A percentile compares a stretch with the other conserved stretches of the same genome.
phyloP scores from a whole-genome alignment of 2,113 vertebrate species.

The Columba livia region DNA sequence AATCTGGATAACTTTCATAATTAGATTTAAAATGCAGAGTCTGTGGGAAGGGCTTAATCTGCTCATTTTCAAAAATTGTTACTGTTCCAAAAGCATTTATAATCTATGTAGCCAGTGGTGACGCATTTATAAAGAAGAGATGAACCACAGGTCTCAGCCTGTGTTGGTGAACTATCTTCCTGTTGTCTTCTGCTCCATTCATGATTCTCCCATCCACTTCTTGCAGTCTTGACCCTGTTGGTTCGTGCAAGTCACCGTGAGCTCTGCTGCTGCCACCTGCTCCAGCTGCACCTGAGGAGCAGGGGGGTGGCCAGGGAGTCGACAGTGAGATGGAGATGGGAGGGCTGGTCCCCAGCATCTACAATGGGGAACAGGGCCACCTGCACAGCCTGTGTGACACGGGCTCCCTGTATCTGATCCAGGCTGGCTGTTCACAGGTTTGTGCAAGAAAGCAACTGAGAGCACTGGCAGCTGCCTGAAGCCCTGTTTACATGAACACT shows the following conservation, averaged over 20 bases:
- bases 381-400: not conserved
- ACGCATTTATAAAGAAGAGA: not conserved
- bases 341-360: not conserved
- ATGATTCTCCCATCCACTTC: not conserved
- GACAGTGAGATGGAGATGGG: not conserved
- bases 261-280: not conserved
- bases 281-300: not conserved
- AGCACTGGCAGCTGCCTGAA: not conserved
- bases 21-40: not conserved
- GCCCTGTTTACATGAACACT: not conserved
- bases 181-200: not conserved
- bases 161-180: not conserved
- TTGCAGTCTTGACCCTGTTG: not conserved
- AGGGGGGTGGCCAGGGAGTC: rapidly evolving
- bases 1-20: not conserved
- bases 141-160: rapidly evolving
- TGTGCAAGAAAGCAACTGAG: not conserved
- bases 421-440: not conserved
- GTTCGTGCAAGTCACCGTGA: not conserved
- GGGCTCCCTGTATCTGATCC: not conserved
- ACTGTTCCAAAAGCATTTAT: not conserved
- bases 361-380: rapidly evolving
- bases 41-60: not conserved
- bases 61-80: not conserved
- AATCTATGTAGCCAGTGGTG: rapidly evolving